Evolutionary conservation across 2,113 vertebrate genomes (phyloP).

Genomic region (Xenotilapia longispinis): DNA sequence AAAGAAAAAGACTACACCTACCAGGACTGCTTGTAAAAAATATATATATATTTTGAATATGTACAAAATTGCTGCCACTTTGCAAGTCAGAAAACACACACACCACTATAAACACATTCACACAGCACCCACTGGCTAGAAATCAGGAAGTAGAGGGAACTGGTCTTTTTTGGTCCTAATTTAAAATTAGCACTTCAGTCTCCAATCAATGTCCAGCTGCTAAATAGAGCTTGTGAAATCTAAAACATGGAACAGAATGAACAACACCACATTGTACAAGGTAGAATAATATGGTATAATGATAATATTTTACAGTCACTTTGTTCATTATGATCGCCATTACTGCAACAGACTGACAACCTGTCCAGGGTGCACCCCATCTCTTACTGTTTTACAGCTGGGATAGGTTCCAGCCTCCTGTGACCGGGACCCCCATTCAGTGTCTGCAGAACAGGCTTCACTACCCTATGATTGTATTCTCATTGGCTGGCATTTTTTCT

Average conservation of each 20-base stretch:
- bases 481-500: neutral
- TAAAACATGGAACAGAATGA: neutral
- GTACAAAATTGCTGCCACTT: neutral
- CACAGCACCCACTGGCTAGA: neutral
- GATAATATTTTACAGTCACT: neutral
- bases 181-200: neutral
- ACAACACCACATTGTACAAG: neutral
- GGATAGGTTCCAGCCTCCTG: neutral
- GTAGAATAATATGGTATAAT: neutral
- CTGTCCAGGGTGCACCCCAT: neutral
- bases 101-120: neutral
- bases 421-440: neutral
- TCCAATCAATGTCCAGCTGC: neutral
- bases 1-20: neutral
- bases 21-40: neutral
- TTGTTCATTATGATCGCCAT: neutral
- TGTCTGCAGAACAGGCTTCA: neutral
- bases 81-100: neutral
- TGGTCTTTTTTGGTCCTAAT: neutral
- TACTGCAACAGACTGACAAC: neutral
- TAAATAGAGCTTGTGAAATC: neutral
- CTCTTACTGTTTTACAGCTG: neutral
- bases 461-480: neutral
- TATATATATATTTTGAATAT: neutral
- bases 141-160: neutral